Evolutionary conservation across 1,140 invertebrate genomes (phyloP).

Genomic region (Littorina saxatilis): DNA sequence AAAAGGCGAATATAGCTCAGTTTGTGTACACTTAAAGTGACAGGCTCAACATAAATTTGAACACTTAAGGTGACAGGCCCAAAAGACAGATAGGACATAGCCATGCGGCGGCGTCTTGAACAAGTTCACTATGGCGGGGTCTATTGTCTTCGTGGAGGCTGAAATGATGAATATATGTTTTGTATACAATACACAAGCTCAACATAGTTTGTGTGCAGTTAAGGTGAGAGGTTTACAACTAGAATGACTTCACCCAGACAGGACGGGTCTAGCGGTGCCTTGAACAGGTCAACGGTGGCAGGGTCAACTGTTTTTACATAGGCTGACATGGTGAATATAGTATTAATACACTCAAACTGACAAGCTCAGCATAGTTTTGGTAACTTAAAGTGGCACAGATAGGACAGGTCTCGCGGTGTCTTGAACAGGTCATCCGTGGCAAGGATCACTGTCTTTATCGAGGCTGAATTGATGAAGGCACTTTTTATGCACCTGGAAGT

Average conservation of each 20-base stretch:
- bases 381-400: too few species aligned
- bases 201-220: too few species aligned
- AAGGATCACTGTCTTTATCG: background rate
- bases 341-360: background rate
- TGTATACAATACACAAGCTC: too few species aligned
- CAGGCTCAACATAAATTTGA: too few species aligned
- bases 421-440: constrained; percentile 10
- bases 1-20: background rate
- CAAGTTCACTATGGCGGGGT: background rate
- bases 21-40: background rate
- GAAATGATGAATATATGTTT: background rate
- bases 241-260: constrained; percentile 18
- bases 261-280: constrained; percentile 14
- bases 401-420: constrained; percentile 21
- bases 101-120: constrained; percentile 25
- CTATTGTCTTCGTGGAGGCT: background rate
- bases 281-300: constrained; percentile 13
- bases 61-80: too few species aligned
- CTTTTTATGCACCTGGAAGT: too few species aligned
- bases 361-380: too few species aligned
- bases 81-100: constrained; percentile 15
- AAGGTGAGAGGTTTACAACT: too few species aligned
- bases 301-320: background rate
- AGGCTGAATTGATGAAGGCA: background rate
- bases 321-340: background rate